Base-by-base conservation (phyloP, 2,113 vertebrate species). In the Saiga tatarica region DNA sequence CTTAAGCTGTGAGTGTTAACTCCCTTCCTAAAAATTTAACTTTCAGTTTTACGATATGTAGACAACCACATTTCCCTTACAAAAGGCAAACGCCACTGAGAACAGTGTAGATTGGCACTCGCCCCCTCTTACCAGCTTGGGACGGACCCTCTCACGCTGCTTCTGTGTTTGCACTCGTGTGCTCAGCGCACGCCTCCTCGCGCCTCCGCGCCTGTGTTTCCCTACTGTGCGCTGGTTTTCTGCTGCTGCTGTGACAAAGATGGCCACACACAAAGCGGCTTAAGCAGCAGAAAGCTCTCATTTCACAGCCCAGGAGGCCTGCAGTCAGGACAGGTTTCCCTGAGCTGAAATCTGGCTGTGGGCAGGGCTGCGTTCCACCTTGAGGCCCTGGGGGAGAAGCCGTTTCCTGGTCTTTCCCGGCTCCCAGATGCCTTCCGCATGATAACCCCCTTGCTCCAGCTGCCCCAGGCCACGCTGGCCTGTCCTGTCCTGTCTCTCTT, bases 21-120 rank as follows among this genome's bases (percentile, higher is more conserved):
- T 84, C 8, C 33, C 10, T 83, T 16, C 33, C 21, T 59, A 39
- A 83, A 89, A 36, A 52, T 60, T 82, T 47, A 45, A 36, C 13
- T 10, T 64, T 13, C 21, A 50, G 0, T 64, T 76, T n/a, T 64
- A 17, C 3, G 6, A 0, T 21, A 30, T 4, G 0, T 21, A 23
- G 71, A 52, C 53, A 45, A 36, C 50, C 13, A 30, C 4, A 6
- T 59, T 87, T 84, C 76, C 36, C 81, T 76, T n/a, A 8, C 17
- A 67, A 36, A n/a, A 71, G 2, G 21, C 5, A 13, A 10, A 19
- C 33, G 2, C 33, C 9, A 10, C 33, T 36, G 21, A 28, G 42
- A 39, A 47, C 19, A 12, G 39, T 36, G 3, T 7, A 55, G 55
- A 19, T 15, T 12, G 28, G 36, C 95, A 28, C 2, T 64, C 23